phyloP scores from a whole-genome alignment of 2,888 invertebrate genomes.

The Sarcophaga carnaria region DNA sequence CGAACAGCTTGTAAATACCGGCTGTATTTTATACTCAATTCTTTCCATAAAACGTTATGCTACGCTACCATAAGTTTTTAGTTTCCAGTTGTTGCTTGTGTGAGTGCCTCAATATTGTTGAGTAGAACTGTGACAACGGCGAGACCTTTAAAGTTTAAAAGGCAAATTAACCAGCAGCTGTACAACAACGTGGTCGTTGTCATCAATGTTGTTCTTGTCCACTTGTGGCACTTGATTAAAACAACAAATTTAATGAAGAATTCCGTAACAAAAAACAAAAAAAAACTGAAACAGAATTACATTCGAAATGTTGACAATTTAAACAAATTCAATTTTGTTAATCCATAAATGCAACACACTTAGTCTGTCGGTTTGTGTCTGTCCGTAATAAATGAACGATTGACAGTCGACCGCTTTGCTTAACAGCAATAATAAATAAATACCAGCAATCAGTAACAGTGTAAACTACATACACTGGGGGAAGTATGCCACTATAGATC shows the following conservation, averaged over 20 bases:
- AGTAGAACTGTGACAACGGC: not conserved
- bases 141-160: constrained; percentile 48
- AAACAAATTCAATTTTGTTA: constrained; percentile 82
- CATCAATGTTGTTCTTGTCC: not conserved
- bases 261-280: constrained; percentile 29
- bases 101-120: not conserved
- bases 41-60: constrained; percentile 21
- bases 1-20: too few species aligned
- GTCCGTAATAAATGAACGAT: constrained; percentile 39
- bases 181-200: not conserved
- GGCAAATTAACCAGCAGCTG: constrained; percentile 57
- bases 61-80: constrained; percentile 47
- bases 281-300: constrained; percentile 52
- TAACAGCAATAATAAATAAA: constrained; percentile 28
- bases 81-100: not conserved
- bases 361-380: constrained; percentile 16
- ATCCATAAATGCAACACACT: constrained; percentile 74
- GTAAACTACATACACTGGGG: not conserved
- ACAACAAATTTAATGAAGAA: constrained; percentile 28
- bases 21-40: not conserved
- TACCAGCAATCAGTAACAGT: constrained; percentile 38
- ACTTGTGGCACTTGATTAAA: constrained; percentile 59
- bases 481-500: not conserved
- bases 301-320: constrained; percentile 78
- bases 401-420: constrained; percentile 35